phyloP scores from a whole-genome alignment of 2,888 invertebrate genomes.

The Diaphora mendica region DNA sequence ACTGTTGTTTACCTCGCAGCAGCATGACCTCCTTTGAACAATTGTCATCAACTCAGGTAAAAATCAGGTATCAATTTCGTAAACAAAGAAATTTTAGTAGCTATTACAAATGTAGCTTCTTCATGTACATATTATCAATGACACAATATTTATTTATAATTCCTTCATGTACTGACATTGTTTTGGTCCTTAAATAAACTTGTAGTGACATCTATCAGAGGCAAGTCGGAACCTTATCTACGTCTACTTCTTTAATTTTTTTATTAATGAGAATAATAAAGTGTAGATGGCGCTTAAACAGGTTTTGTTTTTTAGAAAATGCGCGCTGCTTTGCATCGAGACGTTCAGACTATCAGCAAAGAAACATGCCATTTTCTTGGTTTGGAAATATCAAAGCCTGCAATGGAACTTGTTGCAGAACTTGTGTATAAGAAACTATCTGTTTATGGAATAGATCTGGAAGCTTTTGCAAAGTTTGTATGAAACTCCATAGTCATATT shows the following conservation, averaged over 20 bases:
- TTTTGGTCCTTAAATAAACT: background rate
- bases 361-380: conserved; percentile 84
- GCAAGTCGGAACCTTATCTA: background rate
- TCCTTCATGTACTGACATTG: no score
- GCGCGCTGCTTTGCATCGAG: conserved; percentile 85
- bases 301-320: conserved; percentile 80
- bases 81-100: background rate
- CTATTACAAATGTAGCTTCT: background rate
- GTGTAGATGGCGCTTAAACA: conserved; percentile 53
- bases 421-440: conserved; percentile 86
- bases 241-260: background rate
- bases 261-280: conserved; percentile 9
- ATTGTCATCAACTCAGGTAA: conserved; percentile 67
- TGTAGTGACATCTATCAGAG: background rate
- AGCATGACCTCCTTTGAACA: conserved; percentile 66
- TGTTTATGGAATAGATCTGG: conserved; percentile 87
- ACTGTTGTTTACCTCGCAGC: background rate
- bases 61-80: conserved; percentile 20
- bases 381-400: conserved; percentile 82
- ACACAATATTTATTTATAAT: no score
- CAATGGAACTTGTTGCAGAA: conserved; percentile 87
- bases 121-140: no score
- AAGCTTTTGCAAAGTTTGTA: conserved; percentile 88
- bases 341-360: conserved; percentile 83
- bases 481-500: background rate